Base-by-base conservation (phyloP, 2,888 invertebrate species). In the Hirtodrosophila cameraria region DNA sequence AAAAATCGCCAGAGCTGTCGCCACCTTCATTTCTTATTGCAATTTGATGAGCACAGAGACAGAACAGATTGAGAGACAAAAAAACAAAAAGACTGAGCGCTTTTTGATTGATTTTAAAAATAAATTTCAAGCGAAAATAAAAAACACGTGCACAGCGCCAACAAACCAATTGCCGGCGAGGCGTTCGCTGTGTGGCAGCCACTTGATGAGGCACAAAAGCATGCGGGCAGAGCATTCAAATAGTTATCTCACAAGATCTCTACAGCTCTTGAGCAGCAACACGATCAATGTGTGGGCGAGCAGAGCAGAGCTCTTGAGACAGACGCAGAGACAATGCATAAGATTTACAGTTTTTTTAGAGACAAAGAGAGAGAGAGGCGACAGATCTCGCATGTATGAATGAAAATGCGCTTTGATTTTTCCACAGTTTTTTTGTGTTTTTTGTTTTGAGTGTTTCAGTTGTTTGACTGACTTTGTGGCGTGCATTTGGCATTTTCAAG, bases 31-130 rank as follows among this genome's bases (percentile, higher is more conserved):
- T 63, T 57, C 52, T 49, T 60, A 75, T 61, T 63, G 67, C 63
- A 66, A 48, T 75, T 74, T 74, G 74, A 70, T 74, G 70, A 70
- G 66, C 36, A 36, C 43, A 3, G 23, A 23, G 53, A 28, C 46
- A 62, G 38, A 59, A 59, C 59, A 31, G 43, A 39, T 31, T 41
- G 62, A 31, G 57, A 28, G 28, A 33, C 30, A 41, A n/a, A n/a
- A n/a, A n/a, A n/a, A n/a, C n/a, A n/a, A 27, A 52, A 31, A 46
- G 50, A 57, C 58, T 23, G 50, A 62, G 49, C 23, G 41, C 27
- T 59, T 54, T 68, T 80, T 78, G 80, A 82, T 82, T 79, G 80
- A 82, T 74, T 78, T 82, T 82, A 79, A 80, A 80, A 80, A 82
- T 79, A 82, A 62, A 64, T 68, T 71, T 55, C 30, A 30, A 11